Percentiles rank a stretch among this genome's conserved stretches.
These are phyloP conservation scores for Brachypterus glaber DNA, from an alignment of 2,888 invertebrate genomes.

Conservation along the genomic window DNA sequence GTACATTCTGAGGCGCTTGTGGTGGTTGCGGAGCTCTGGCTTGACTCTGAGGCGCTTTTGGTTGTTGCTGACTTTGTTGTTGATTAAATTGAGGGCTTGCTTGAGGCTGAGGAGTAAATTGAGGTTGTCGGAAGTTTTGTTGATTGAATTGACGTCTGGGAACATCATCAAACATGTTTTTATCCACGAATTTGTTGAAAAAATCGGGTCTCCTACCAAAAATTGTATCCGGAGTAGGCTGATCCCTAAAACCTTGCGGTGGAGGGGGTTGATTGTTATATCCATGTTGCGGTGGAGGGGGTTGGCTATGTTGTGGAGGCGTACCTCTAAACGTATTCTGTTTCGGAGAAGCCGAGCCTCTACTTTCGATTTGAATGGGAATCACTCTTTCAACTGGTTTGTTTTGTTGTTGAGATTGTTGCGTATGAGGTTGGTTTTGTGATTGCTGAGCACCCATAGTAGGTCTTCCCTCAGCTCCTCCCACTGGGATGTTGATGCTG, in stretches of 20 bases:
- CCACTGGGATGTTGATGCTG: conserved; percentile 36
- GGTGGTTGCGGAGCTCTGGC: conserved; percentile 37
- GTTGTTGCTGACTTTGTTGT: conserved; percentile 28
- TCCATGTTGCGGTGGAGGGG: too few relatives aligned
- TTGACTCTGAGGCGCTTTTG: conserved; percentile 39
- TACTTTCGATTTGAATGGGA: conserved; percentile 80
- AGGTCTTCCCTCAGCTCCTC: conserved; percentile 17
- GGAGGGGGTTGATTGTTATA: conserved; percentile 22
- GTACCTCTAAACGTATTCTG: conserved; percentile 30
- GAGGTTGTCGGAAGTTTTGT: conserved; percentile 25
- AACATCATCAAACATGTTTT: conserved; percentile 19
- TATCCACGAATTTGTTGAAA: conserved; percentile 43
- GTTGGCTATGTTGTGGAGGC: conserved; percentile 14
- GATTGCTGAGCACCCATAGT: conserved; percentile 28
- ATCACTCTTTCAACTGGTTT: conserved; percentile 65
- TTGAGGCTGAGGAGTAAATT: conserved; percentile 2
- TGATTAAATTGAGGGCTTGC: conserved; percentile 21
- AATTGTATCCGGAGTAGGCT: conserved; percentile 29
- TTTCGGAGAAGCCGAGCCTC: conserved; percentile 68
- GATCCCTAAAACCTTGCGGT: conserved; percentile 18
- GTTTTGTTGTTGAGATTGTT: conserved; percentile 19
- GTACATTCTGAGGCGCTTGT: conserved; percentile 29
- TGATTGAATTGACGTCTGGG: conserved; percentile 32
- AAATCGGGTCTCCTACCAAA: conserved; percentile 39
- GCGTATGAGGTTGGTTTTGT: conserved; percentile 30